These are phyloP conservation scores for Stigmatopora nigra DNA, from an alignment of 2,113 vertebrate genomes.

Conservation along the genomic window DNA sequence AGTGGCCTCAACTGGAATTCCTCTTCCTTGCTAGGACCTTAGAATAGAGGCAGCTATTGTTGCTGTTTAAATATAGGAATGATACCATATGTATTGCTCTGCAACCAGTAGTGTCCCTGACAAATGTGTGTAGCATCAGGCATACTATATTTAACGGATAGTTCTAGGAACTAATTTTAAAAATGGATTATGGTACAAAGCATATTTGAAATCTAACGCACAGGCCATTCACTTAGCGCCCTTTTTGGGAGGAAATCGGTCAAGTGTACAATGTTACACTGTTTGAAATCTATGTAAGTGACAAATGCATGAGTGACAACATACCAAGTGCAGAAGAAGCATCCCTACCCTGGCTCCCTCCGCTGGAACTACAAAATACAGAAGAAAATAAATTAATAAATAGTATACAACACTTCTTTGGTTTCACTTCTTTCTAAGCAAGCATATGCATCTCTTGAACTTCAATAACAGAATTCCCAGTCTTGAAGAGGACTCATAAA, in stretches of 20 bases:
- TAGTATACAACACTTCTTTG: not conserved
- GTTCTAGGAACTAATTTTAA: not conserved
- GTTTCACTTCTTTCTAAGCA: not conserved
- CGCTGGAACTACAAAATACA: constrained; percentile 43
- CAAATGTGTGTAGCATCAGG: constrained; percentile 25
- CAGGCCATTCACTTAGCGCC: not conserved
- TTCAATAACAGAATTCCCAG: not conserved
- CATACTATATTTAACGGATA: not conserved
- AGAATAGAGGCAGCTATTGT: constrained; percentile 37
- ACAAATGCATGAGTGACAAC: constrained; percentile 12
- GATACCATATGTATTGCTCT: constrained; percentile 9
- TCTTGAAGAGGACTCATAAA: not conserved
- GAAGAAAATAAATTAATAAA: not conserved
- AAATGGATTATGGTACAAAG: not conserved
- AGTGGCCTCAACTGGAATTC: constrained; percentile 17
- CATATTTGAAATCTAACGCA: not conserved
- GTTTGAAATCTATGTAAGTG: not conserved
- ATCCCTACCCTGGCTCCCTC: constrained; percentile 52
- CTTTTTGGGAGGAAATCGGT: not conserved
- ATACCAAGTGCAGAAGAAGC: constrained; percentile 62
- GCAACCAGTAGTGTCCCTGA: constrained; percentile 25
- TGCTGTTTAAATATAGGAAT: constrained; percentile 49
- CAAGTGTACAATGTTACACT: not conserved
- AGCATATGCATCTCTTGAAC: not conserved
- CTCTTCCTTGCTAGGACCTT: constrained; percentile 12